Evolutionary conservation across 2,888 invertebrate genomes (phyloP).

Genomic region (Eilema griseolum): DNA sequence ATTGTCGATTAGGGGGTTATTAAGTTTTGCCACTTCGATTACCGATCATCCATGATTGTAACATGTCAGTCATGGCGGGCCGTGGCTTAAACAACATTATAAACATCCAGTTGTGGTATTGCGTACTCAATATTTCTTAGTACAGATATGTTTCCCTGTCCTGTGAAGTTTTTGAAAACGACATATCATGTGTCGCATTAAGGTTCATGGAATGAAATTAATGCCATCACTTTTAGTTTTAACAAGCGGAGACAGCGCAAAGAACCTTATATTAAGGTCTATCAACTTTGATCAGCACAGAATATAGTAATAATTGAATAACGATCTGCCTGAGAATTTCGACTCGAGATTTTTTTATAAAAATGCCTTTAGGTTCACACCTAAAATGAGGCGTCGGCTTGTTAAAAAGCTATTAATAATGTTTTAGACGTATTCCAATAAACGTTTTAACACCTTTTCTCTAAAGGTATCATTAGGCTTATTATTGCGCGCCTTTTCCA

Average conservation of each 20-base stretch:
- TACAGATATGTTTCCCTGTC: constrained; percentile 1
- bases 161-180: constrained; percentile 28
- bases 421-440: constrained; percentile 84
- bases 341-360: constrained; percentile 42
- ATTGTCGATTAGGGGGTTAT: constrained; percentile 73
- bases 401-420: constrained; percentile 86
- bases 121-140: constrained; percentile 29
- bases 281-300: constrained; percentile 56
- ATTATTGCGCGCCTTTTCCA: constrained; percentile 72
- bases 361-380: constrained; percentile 69
- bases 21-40: constrained; percentile 64
- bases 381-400: constrained; percentile 77
- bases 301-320: constrained; percentile 59
- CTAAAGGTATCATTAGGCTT: constrained; percentile 82
- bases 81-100: constrained; percentile 45
- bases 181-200: constrained; percentile 29
- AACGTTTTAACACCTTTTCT: constrained; percentile 86
- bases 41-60: constrained; percentile 53
- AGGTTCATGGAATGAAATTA: constrained; percentile 49
- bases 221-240: constrained; percentile 42
- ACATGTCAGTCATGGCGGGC: constrained; percentile 45
- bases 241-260: constrained; percentile 37
- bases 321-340: constrained; percentile 48
- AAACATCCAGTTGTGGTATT: constrained; percentile 39
- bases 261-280: constrained; percentile 52